These are phyloP conservation scores for Engraulis encrasicolus DNA, from an alignment of 2,113 vertebrate species.

Conservation along the genomic window DNA sequence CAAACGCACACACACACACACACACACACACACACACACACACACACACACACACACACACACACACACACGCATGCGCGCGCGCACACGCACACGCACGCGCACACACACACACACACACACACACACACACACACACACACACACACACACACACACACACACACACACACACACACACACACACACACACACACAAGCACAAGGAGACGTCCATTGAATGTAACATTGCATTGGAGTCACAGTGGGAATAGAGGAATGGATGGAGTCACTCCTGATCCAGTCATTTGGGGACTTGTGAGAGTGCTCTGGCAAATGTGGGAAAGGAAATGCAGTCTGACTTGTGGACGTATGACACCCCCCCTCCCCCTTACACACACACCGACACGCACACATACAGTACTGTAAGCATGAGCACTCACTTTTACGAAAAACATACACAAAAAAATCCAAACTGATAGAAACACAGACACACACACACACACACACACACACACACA, in stretches of 20 bases:
- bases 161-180: no score
- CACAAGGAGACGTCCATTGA: not conserved
- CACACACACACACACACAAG: no score
- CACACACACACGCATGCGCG: no score
- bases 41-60: no score
- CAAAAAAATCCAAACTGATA: not conserved
- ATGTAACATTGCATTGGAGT: not conserved
- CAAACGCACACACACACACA: no score
- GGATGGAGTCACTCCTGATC: not conserved
- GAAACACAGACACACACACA: not conserved
- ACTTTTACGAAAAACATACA: not conserved
- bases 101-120: no score
- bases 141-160: no score
- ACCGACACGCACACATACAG: not conserved
- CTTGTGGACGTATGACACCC: not conserved
- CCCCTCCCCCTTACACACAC: not conserved
- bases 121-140: no score
- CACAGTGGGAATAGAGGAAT: no score
- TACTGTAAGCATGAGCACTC: not conserved
- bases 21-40: no score
- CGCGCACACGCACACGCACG: no score
- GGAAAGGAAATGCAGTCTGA: conserved; percentile 35
- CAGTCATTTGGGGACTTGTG: not conserved
- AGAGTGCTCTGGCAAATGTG: conserved; percentile 40
- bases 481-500: not conserved